A percentile compares a stretch with the other conserved stretches of the same genome.
These are phyloP conservation scores for Barnardius zonarius DNA, from an alignment of 2,113 vertebrate species.

Conservation along the genomic window DNA sequence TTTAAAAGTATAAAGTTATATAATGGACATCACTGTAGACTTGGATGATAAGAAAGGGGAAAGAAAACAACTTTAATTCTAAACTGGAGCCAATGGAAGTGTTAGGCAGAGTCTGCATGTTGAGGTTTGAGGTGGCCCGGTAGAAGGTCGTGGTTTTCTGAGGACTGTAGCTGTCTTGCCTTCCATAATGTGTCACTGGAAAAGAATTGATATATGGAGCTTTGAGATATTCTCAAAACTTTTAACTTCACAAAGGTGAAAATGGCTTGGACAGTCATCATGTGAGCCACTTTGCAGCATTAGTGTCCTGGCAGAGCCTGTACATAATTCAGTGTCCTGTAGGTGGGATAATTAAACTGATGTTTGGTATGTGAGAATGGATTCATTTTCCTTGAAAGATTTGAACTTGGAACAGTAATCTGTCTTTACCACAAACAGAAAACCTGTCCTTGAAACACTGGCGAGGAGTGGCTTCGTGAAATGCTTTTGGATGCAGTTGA, in stretches of 20 bases:
- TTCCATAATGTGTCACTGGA: background rate
- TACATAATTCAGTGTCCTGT: fast-evolving
- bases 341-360: background rate
- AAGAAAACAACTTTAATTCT: conserved; percentile 24
- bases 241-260: background rate
- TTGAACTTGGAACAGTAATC: background rate
- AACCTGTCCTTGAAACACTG: background rate
- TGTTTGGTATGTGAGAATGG: background rate
- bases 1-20: background rate
- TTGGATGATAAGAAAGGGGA: background rate
- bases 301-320: background rate
- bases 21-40: background rate
- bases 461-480: background rate
- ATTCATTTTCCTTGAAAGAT: background rate
- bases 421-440: background rate
- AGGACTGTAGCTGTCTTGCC: background rate
- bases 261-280: background rate
- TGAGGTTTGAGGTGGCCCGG: background rate
- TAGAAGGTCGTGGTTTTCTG: background rate
- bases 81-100: background rate
- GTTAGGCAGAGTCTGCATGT: background rate
- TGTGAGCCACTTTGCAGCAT: background rate
- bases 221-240: background rate
- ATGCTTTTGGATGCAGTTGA: background rate
- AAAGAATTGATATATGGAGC: background rate